Conservation (phyloP, 2,797 vertebrate species). For the Myotis vivesi region DNA sequence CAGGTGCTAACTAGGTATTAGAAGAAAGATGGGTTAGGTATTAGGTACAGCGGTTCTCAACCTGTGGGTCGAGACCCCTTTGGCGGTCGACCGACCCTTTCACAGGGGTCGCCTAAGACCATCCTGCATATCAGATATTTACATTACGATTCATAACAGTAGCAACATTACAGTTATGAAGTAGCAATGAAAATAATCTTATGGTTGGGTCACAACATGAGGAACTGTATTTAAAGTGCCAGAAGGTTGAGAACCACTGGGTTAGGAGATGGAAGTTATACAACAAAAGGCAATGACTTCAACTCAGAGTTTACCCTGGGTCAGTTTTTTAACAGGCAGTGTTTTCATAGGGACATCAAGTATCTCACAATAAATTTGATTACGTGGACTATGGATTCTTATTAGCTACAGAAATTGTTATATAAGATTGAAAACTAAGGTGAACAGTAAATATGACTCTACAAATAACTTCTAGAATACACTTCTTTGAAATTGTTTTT, state of each 20-base stretch:
- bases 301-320: not conserved
- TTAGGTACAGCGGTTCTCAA: no score
- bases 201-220: no score
- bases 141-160: no score
- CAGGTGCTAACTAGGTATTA: not conserved
- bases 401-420: not conserved
- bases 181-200: no score
- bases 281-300: not conserved
- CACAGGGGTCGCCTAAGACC: no score
- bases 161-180: no score
- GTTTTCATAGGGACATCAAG: not conserved
- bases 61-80: no score
- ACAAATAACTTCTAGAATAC: not conserved
- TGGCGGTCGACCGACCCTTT: no score
- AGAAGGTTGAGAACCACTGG: no score
- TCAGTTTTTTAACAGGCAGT: not conserved
- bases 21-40: not conserved
- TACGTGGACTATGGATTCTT: not conserved
- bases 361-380: not conserved
- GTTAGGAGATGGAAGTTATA: not conserved
- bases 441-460: not conserved
- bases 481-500: not conserved
- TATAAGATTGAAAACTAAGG: not conserved
- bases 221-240: no score
- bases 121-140: no score